A percentile compares a stretch with the other conserved stretches of the same genome.
These are phyloP conservation scores for Thumatha senex DNA, from an alignment of 2,888 invertebrate species.

Conservation along the genomic window DNA sequence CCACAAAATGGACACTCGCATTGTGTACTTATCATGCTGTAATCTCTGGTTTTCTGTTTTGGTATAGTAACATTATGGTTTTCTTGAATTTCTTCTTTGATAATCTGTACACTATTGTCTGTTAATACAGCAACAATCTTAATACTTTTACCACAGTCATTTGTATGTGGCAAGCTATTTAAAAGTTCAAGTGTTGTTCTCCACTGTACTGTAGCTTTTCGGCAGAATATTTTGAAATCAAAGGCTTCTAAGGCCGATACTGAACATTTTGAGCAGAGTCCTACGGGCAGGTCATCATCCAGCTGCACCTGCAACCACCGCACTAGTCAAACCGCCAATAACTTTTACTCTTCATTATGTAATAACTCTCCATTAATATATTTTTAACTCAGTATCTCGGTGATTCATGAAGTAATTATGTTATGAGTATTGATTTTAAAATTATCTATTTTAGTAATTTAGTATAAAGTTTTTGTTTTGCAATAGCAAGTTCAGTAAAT, in stretches of 20 bases:
- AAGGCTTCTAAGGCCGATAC: slow-evolving; percentile 55
- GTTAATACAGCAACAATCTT: slow-evolving; percentile 48
- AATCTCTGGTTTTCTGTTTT: slow-evolving; percentile 4
- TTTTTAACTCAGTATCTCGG: too few species aligned
- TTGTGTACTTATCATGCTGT: slow-evolving; percentile 14
- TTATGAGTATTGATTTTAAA: too few species aligned
- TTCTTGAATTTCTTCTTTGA: slow-evolving; percentile 28
- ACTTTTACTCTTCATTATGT: neutral
- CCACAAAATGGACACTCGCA: slow-evolving; percentile 62
- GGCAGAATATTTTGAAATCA: slow-evolving; percentile 58
- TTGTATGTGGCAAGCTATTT: slow-evolving; percentile 39
- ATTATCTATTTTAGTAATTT: too few species aligned
- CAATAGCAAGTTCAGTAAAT: too few species aligned
- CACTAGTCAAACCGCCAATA: slow-evolving; percentile 63
- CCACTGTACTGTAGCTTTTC: slow-evolving; percentile 54
- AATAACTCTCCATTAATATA: neutral
- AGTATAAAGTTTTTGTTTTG: too few species aligned
- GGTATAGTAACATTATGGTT: neutral
- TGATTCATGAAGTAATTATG: too few species aligned
- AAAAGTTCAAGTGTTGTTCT: slow-evolving; percentile 49
- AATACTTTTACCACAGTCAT: slow-evolving; percentile 5
- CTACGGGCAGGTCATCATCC: slow-evolving; percentile 61
- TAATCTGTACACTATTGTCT: slow-evolving; percentile 44
- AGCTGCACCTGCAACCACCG: slow-evolving; percentile 71
- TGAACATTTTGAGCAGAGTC: slow-evolving; percentile 61